A percentile compares a stretch with the other conserved stretches of the same genome.
These are phyloP conservation scores for Lycorma delicatula DNA, from an alignment of 1,140 invertebrate species.

Conservation along the genomic window DNA sequence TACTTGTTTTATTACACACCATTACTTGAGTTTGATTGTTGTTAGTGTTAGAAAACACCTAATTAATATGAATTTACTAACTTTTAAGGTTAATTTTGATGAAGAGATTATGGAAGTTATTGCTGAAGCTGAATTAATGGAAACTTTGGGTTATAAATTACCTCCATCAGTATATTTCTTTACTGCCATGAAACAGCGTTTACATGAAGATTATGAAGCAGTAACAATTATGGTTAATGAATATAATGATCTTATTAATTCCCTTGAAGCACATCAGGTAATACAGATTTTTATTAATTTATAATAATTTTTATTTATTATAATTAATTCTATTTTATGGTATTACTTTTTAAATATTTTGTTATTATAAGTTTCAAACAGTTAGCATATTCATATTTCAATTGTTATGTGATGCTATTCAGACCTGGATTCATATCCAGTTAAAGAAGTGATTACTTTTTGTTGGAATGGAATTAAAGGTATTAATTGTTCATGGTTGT, in stretches of 20 bases:
- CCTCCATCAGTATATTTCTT: slow-evolving; percentile 56
- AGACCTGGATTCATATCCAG: no score
- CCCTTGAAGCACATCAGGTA: slow-evolving; percentile 53
- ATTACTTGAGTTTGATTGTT: no score
- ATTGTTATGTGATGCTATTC: no score
- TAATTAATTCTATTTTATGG: not conserved
- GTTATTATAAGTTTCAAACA: no score
- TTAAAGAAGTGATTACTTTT: no score
- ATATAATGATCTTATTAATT: slow-evolving; percentile 50
- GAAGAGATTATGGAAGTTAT: slow-evolving; percentile 41
- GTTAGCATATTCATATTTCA: no score
- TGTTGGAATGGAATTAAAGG: no score
- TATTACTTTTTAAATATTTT: no score
- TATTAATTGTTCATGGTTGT: no score
- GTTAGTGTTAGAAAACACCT: no score
- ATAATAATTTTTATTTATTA: not conserved
- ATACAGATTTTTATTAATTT: slow-evolving; percentile 4
- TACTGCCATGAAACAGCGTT: slow-evolving; percentile 56
- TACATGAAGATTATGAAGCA: slow-evolving; percentile 52
- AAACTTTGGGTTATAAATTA: slow-evolving; percentile 61
- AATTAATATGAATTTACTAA: not conserved
- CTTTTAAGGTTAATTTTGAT: slow-evolving; percentile 4
- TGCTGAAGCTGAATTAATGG: slow-evolving; percentile 64
- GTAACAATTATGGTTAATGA: slow-evolving; percentile 47
- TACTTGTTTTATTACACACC: no score